Evolutionary conservation across 2,797 vertebrate genomes (phyloP).

Genomic region (Erpetoichthys calabaricus): DNA sequence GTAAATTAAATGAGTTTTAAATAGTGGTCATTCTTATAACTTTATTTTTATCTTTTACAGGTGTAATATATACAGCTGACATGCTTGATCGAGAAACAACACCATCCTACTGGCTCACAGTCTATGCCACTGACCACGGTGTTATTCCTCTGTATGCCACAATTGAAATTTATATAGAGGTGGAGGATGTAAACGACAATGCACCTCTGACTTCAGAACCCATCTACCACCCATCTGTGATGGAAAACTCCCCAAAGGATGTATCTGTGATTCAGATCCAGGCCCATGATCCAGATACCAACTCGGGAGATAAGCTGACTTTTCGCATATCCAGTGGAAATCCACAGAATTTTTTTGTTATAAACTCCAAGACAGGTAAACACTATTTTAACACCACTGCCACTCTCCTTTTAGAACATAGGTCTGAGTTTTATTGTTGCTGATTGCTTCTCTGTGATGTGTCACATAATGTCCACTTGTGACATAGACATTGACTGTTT

Average conservation of each 20-base stretch:
- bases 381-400: neutral
- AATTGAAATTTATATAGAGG: slow-evolving; percentile 79
- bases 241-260: slow-evolving; percentile 83
- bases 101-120: slow-evolving; percentile 85
- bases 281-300: slow-evolving; percentile 81
- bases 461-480: too few relatives aligned
- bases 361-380: slow-evolving; percentile 81
- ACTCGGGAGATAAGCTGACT: slow-evolving; percentile 52
- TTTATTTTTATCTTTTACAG: slow-evolving; percentile 33
- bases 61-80: slow-evolving; percentile 82
- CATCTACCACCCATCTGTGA: slow-evolving; percentile 64
- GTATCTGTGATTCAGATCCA: slow-evolving; percentile 83
- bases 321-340: slow-evolving; percentile 86
- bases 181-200: slow-evolving; percentile 91
- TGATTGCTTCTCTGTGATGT: too few relatives aligned
- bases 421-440: too few relatives aligned
- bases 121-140: slow-evolving; percentile 82
- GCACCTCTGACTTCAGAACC: slow-evolving; percentile 82
- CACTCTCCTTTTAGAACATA: too few relatives aligned
- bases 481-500: too few relatives aligned
- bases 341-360: slow-evolving; percentile 88
- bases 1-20: too few relatives aligned
- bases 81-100: slow-evolving; percentile 81
- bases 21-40: too few relatives aligned
- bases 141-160: slow-evolving; percentile 78